phyloP scores from a whole-genome alignment of 2,113 vertebrate species.

The Delphinus delphis region DNA sequence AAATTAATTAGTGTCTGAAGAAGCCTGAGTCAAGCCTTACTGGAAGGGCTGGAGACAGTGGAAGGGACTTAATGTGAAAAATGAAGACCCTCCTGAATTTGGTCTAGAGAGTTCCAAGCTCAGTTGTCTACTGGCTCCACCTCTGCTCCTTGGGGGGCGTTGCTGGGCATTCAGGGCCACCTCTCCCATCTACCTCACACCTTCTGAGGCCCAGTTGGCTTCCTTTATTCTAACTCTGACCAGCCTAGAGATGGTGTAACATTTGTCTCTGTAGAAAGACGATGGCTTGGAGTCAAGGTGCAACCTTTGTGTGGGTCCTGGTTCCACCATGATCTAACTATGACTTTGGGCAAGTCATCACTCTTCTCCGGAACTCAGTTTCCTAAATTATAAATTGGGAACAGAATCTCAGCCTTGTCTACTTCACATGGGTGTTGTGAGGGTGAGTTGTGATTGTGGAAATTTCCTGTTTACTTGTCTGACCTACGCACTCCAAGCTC shows the following conservation, averaged over 20 bases:
- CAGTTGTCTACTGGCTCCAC: background rate
- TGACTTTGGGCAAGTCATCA: background rate
- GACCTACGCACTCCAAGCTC: background rate
- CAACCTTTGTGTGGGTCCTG: background rate
- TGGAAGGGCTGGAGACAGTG: background rate
- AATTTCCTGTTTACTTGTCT: background rate
- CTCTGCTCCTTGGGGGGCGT: background rate
- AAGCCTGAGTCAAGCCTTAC: background rate
- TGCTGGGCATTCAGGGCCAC: background rate
- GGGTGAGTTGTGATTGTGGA: background rate
- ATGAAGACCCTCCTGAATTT: background rate
- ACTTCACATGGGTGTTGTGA: background rate
- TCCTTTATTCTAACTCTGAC: background rate
- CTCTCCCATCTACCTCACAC: background rate
- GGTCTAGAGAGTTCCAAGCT: background rate
- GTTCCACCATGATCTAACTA: background rate
- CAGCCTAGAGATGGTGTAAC: background rate
- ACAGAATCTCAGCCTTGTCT: background rate
- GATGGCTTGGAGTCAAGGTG: background rate
- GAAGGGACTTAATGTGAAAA: background rate
- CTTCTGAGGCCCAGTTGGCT: background rate
- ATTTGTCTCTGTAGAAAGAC: background rate
- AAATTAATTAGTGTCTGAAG: background rate
- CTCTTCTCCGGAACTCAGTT: background rate
- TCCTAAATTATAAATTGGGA: background rate